Evolutionary conservation across 2,113 vertebrate species (phyloP), one percentile per base, ranked within the genome.

Genomic region (Sinocyclocheilus anophthalmus): DNA sequence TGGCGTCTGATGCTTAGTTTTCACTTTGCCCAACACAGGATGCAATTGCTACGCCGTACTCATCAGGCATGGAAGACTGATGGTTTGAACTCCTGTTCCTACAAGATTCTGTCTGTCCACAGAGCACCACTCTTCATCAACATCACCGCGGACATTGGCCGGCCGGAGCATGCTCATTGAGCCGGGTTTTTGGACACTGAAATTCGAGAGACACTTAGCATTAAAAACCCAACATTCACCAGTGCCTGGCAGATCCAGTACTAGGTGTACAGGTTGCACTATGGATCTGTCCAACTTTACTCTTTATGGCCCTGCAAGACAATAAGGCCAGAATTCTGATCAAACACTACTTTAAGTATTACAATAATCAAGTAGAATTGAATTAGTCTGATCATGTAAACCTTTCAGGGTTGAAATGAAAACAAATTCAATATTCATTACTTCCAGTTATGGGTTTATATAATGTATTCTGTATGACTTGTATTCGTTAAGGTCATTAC

Each of bases 11-110:
- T 10, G 1, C 12, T 61, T 53, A 5, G 22, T 20, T 45, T 42
- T 81, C 30, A 3, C 48, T n/a, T 48, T 33, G 2, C 53, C 22
- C 37, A 7, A 30, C 84, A 14, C 89, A 99, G 98, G 93, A 97
- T 99, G 98, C 95, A 90, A 83, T 92, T 99, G 84, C 92, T 99
- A 45, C 92, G 91, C 72, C 95, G 94, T 79, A 96, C 96, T 0
- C 88, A 93, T 2, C 93, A 87, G 78, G 95, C 92, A 0, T 99
- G 97, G 97, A 96, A 86, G 84, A 96, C 87, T 45, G 97, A 99
- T 0, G 98, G 98, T 20, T 93, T 99, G 57, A 97, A 94, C 59
- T 96, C 95, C 72, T 99, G 98, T 89, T 93, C 91, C 0, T 99
- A 99, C 84, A 94, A 95, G 76, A 93, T 95, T 37, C 84, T 97